Evolutionary conservation across 2,888 invertebrate genomes (phyloP), one percentile per base, ranked within the genome.

Genomic region (Drosophila bunnanda): DNA sequence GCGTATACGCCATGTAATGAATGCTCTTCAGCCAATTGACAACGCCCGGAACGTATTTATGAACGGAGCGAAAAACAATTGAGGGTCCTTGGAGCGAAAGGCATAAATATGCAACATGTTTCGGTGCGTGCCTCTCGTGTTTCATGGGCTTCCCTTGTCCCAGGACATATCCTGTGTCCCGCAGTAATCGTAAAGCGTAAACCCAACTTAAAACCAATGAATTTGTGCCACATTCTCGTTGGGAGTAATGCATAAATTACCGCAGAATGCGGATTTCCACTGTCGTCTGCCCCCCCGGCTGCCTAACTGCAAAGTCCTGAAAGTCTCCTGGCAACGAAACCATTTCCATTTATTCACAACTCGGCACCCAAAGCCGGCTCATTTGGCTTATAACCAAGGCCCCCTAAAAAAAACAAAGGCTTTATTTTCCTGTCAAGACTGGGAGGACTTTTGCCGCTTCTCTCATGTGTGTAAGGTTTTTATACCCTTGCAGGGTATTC

Each of bases 1-100:
- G 73, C 84, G 83, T 75, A 86, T 83, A 83, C 84, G 83, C 78
- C 77, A 58, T 75, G 87, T 82, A 83, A 81, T 86, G 87, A 83
- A 84, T 75, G 77, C 66, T 70, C 58, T 25, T 60, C 62, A 67
- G 67, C 72, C 76, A 79, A 83, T 83, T 55, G 77, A 66, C 78
- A 56, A 55, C 75, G 70, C 75, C 32, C 15, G 50, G 34, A 34
- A 81, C 76, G 82, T 81, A 83, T 81, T 86, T 83, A 82, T 80
- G 82, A 66, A 59, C 50, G 50, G 75, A 75, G 48, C 67, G 50
- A 73, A 75, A 85, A 80, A 85, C 80, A 80, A 80, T 85, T 77
- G 64, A 53, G 54, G 46, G 34, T 52, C 50, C 34, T 52, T 52
- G 50, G 32, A 52, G 50, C 32, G 34, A 52, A 6, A 52, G 20